Conservation (phyloP, 2,797 vertebrate genomes). For the Tolypeutes matacus region DNA sequence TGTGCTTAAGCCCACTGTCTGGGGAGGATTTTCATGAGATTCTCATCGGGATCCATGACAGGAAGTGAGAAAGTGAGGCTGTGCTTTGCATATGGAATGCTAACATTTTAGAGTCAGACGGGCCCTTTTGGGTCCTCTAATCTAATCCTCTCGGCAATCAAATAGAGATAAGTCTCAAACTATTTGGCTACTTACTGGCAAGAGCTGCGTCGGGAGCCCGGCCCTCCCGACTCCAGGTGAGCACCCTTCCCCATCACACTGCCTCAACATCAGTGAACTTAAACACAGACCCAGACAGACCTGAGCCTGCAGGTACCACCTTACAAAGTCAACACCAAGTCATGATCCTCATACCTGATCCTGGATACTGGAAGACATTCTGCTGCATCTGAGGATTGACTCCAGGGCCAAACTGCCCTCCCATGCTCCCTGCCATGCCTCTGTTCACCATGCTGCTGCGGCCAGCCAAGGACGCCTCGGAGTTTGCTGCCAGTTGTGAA, state of each 20-base stretch:
- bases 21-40: neutral
- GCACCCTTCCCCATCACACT: neutral
- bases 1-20: neutral
- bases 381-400: constrained; percentile 93
- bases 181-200: constrained; percentile 5
- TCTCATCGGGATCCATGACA: neutral
- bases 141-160: neutral
- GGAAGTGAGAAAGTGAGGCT: constrained; percentile 29
- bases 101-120: neutral
- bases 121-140: neutral
- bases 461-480: constrained; percentile 90
- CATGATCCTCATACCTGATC: constrained; percentile 89
- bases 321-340: neutral
- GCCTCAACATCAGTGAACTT: neutral
- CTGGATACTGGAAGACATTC: constrained; percentile 95
- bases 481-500: constrained; percentile 89
- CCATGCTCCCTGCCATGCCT: constrained; percentile 91
- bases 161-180: neutral
- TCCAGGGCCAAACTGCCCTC: constrained; percentile 91
- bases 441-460: constrained; percentile 91
- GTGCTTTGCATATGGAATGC: constrained; percentile 20
- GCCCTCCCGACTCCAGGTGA: neutral
- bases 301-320: fast-evolving
- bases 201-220: neutral
- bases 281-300: neutral